phyloP scores from a whole-genome alignment of 1,140 invertebrate species.

The Neuroterus valhalla region DNA sequence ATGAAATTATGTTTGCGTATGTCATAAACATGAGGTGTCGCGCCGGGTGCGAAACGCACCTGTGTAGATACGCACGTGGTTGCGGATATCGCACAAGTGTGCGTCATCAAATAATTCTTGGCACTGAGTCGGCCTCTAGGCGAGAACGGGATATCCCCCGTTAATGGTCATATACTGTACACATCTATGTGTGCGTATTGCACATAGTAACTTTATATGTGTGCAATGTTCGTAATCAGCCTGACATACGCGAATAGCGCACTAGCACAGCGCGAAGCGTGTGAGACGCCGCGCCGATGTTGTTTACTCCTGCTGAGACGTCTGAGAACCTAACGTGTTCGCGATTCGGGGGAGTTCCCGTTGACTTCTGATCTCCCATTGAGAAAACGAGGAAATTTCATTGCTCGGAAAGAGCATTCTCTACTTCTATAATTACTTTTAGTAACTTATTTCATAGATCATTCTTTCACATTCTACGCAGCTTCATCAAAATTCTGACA shows the following conservation, averaged over 20 bases:
- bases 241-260: conserved; percentile 4
- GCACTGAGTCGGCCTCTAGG: conserved; percentile 52
- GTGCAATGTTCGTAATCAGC: background rate
- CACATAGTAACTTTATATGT: background rate
- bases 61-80: conserved; percentile 23
- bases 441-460: conserved; percentile 29
- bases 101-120: conserved; percentile 59
- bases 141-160: conserved; percentile 52
- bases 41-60: conserved; percentile 40
- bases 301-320: conserved; percentile 20
- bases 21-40: conserved; percentile 23
- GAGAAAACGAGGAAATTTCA: background rate
- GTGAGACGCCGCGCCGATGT: conserved; percentile 12
- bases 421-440: conserved; percentile 32
- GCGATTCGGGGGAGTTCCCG: background rate
- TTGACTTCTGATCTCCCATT: conserved; percentile 15
- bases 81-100: conserved; percentile 37
- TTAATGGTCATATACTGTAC: conserved; percentile 5
- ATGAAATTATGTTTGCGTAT: background rate
- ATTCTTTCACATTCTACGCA: too few relatives aligned
- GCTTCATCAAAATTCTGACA: background rate
- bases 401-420: background rate
- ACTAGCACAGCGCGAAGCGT: conserved; percentile 3
- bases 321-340: background rate
- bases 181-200: too few relatives aligned